Conservation (phyloP, 2,888 invertebrate genomes). For the Drosophila picticornis region DNA sequence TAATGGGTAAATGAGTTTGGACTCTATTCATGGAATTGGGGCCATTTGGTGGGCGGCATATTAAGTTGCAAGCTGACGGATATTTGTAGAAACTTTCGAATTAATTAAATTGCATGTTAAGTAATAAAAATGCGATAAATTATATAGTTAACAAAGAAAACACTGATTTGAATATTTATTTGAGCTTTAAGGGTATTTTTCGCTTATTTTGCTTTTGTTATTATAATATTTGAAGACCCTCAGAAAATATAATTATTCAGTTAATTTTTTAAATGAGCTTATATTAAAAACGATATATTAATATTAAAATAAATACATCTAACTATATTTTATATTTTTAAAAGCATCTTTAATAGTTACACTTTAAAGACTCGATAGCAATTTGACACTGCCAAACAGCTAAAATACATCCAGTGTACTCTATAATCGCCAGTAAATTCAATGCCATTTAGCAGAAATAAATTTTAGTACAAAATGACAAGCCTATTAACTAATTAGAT, state of each 20-base stretch:
- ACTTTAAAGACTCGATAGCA: not conserved
- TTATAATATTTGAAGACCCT: not conserved
- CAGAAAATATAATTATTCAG: not conserved
- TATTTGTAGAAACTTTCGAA: not conserved
- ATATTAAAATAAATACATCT: too few relatives aligned
- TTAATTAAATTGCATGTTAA: constrained; percentile 42
- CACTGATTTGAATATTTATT: not conserved
- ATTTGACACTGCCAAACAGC: not conserved
- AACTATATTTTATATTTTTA: not conserved
- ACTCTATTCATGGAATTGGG: constrained; percentile 33
- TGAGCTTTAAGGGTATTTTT: not conserved
- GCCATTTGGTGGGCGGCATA: constrained; percentile 41
- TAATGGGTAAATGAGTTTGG: constrained; percentile 65
- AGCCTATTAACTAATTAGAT: not conserved
- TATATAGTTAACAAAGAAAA: not conserved
- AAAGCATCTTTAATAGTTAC: not conserved
- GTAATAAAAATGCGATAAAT: not conserved
- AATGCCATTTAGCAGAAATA: not conserved
- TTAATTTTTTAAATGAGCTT: not conserved
- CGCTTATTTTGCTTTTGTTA: not conserved
- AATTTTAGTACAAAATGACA: not conserved
- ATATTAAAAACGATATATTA: too few relatives aligned
- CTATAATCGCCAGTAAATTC: too few relatives aligned
- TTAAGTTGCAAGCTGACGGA: constrained; percentile 26
- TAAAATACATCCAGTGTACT: too few relatives aligned